Conservation (phyloP, 23 tunicate genomes). For the Ciona savignyi region DNA sequence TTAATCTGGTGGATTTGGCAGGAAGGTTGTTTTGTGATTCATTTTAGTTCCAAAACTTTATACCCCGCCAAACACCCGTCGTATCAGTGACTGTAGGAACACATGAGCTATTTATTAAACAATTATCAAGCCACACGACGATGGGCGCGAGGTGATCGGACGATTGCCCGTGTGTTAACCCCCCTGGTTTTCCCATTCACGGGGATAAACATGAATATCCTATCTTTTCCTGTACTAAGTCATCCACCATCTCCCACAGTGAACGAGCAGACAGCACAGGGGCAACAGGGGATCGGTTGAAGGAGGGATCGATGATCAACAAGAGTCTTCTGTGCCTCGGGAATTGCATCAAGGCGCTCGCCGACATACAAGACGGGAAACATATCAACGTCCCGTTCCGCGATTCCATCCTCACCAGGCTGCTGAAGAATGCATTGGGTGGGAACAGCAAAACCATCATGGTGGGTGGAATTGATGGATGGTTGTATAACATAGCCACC, state of each 20-base stretch:
- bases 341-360: constrained; percentile 85
- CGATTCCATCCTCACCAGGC: constrained; percentile 61
- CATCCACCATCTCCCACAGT: no score
- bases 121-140: no score
- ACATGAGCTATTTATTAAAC: no score
- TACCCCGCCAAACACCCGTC: no score
- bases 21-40: constrained; percentile 57
- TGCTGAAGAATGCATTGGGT: constrained; percentile 92
- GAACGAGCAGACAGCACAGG: constrained; percentile 92
- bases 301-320: constrained; percentile 94
- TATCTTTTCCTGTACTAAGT: no score
- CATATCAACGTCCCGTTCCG: constrained; percentile 60
- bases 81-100: no score
- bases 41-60: not conserved
- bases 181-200: no score
- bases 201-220: no score
- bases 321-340: constrained; percentile 83
- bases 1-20: constrained; percentile 90
- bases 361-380: constrained; percentile 77
- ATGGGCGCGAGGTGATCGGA: no score
- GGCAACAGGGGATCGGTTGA: constrained; percentile 73
- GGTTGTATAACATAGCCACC: no score
- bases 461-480: constrained; percentile 26
- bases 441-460: constrained; percentile 95
- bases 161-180: no score